Evolutionary conservation across 2,888 invertebrate species (phyloP).

Genomic region (Cephus rjabovi): DNA sequence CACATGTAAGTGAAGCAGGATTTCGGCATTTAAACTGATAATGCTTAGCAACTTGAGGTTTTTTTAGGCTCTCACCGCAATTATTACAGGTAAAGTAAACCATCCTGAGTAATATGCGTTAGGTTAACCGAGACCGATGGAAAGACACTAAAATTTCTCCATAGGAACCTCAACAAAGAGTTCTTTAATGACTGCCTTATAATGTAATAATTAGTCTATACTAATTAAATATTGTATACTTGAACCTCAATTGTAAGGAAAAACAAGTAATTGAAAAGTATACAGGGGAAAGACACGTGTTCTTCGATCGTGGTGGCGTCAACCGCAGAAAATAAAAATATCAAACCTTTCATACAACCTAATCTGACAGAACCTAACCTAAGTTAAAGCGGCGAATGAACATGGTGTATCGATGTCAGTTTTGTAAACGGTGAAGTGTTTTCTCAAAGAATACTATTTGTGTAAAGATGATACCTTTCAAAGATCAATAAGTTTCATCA

Average conservation of each 20-base stretch:
- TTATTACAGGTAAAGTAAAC: conserved; percentile 94
- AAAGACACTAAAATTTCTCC: neutral
- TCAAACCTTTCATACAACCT: neutral
- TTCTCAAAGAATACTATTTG: neutral
- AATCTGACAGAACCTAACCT: neutral
- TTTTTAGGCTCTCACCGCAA: conserved; percentile 92
- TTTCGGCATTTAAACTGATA: conserved; percentile 79
- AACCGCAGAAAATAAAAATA: neutral
- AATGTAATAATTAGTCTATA: neutral
- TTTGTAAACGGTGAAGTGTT: neutral
- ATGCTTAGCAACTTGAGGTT: conserved; percentile 92
- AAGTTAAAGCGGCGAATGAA: neutral
- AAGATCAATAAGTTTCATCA: neutral
- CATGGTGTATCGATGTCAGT: neutral
- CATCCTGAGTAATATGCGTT: conserved; percentile 70
- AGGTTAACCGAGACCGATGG: neutral
- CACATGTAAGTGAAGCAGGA: conserved; percentile 83
- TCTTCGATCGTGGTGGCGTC: neutral
- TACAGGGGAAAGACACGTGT: neutral
- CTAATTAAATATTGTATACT: neutral
- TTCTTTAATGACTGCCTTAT: neutral
- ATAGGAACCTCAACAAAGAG: neutral
- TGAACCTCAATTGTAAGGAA: neutral
- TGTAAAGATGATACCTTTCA: neutral
- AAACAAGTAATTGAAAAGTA: neutral